Base-by-base conservation (phyloP, 2,888 invertebrate species). In the Philereme vetulata region DNA sequence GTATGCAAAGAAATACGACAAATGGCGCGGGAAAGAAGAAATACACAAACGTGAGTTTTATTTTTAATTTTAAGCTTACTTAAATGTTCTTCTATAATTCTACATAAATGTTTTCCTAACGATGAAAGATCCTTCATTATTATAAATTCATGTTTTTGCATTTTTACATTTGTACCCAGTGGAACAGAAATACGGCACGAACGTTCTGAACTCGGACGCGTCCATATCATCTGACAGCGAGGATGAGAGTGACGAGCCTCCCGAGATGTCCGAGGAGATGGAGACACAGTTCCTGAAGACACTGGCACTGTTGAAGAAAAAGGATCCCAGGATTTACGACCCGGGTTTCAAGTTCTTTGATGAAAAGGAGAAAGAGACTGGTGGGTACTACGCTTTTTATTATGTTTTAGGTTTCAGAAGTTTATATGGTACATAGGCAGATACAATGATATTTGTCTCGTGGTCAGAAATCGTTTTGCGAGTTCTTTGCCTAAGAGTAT, bases 261-360 rank as follows among this genome's bases (percentile, higher is more conserved):
- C 82, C 85, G 92, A 91, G 64, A 80, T 88, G 0, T 79, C 95
- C 0, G 93, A 95, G 72, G 93, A 95, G 67, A 89, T 95, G 49
- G 98, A 99, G 77, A 95, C 96, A 70, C 95, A 96, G 67, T 99
- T 99, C 85, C 95, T 97, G 46, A 96, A 96, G 85, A 96, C 98
- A 0, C 88, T 98, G 2, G 93, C 98, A 0, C 95, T 95, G 52
- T 85, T 99, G 48, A 98, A 98, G 82, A 96, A 94, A 48, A 97
- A 96, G 78, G 97, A 98, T 89, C 97, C 98, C 0, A 93, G 94
- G 70, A 98, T 98, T 66, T 99, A 99, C 84, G 95, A 98, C 77
- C 93, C 95, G 44, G 93, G 94, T 55, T 93, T 93, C 36, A 93
- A 93, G 54, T 97, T 97, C 77, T 98, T 97, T 86, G 86, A 93